Percentiles rank a stretch among this genome's conserved stretches.
Evolutionary conservation across 1,140 invertebrate genomes (phyloP).

Genomic region (Neuroterus valhalla): DNA sequence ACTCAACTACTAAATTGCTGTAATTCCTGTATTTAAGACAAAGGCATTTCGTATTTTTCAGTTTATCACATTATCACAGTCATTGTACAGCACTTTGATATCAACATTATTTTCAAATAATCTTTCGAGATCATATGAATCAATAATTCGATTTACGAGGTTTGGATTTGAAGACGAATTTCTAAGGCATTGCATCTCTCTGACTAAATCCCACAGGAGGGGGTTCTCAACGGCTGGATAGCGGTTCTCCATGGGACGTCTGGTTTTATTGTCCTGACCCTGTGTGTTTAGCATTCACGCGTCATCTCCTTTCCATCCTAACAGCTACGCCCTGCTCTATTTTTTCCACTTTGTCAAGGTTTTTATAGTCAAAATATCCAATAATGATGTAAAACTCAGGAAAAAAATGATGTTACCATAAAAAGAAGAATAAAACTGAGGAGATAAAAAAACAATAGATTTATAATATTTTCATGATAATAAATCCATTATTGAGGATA

Average conservation of each 20-base stretch:
- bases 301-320: conserved; percentile 47
- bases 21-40: too few species aligned
- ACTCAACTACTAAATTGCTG: too few species aligned
- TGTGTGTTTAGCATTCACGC: conserved; percentile 61
- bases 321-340: background rate
- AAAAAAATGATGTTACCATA: background rate
- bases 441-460: too few species aligned
- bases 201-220: conserved; percentile 47
- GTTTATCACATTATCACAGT: too few species aligned
- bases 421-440: background rate
- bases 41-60: too few species aligned
- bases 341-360: background rate
- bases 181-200: conserved; percentile 27
- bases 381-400: background rate
- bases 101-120: background rate
- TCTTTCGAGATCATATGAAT: background rate
- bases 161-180: conserved; percentile 34
- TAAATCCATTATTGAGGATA: too few species aligned
- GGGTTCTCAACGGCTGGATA: conserved; percentile 58
- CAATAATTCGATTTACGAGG: background rate
- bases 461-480: too few species aligned
- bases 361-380: background rate
- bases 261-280: conserved; percentile 56
- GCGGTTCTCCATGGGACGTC: conserved; percentile 52
- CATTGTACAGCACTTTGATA: background rate